Percentiles rank a stretch among this genome's conserved stretches.
Conservation (phyloP, 2,888 invertebrate species). For the Ommatoiulus sabulosus region DNA sequence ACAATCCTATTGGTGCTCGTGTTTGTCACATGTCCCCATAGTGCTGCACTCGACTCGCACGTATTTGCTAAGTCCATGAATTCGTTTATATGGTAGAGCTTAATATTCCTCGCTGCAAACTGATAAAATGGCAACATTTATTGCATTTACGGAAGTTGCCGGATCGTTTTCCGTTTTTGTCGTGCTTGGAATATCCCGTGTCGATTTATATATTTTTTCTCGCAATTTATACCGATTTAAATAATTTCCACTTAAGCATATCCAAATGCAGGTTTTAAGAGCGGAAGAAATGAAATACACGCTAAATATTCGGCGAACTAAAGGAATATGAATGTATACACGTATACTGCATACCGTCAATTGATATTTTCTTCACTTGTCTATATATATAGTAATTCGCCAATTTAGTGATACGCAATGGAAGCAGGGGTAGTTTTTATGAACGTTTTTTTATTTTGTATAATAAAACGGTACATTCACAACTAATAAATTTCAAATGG, state of each 20-base stretch:
- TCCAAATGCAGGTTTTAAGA: not conserved
- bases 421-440: no score
- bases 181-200: not conserved
- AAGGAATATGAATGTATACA: not conserved
- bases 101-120: not conserved
- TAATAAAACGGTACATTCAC: no score
- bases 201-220: not conserved
- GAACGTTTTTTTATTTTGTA: no score
- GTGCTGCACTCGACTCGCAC: not conserved
- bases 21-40: not conserved
- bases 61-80: not conserved
- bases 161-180: conserved; percentile 20
- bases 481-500: no score
- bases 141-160: not conserved
- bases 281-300: not conserved
- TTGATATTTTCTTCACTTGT: not conserved
- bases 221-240: not conserved
- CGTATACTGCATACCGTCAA: not conserved
- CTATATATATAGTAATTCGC: not conserved
- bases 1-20: not conserved
- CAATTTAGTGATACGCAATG: no score
- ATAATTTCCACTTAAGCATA: conserved; percentile 3
- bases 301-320: not conserved
- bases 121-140: conserved; percentile 10
- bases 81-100: not conserved